A percentile compares a stretch with the other conserved stretches of the same genome.
Conservation (phyloP, 1,140 invertebrate species). For the Aphidius gifuensis region DNA sequence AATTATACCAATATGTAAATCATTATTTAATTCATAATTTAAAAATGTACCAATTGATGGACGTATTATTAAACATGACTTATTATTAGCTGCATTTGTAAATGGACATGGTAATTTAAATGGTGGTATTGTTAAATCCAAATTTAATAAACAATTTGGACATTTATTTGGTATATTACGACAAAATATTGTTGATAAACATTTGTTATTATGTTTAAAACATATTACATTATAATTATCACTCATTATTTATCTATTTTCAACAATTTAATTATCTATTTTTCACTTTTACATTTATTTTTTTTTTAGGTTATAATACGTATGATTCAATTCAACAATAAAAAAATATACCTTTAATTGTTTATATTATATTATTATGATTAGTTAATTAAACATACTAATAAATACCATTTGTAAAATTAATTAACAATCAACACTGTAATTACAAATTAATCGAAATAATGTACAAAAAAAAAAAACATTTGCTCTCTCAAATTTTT, state of each 20-base stretch:
- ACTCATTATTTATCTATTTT: constrained; percentile 18
- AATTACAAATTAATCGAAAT: too few species aligned
- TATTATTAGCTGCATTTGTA: constrained; percentile 34
- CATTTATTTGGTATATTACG: constrained; percentile 41
- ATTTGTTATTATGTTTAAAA: constrained; percentile 44
- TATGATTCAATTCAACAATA: neutral
- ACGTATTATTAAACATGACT: constrained; percentile 39
- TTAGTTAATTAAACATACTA: too few species aligned
- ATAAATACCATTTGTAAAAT: too few species aligned
- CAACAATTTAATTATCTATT: neutral
- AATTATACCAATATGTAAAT: constrained; percentile 47
- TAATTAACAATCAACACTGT: too few species aligned
- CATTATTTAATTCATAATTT: constrained; percentile 35
- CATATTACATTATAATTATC: constrained; percentile 38
- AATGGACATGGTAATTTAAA: constrained; percentile 48
- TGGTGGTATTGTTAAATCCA: constrained; percentile 35
- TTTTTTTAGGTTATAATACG: neutral
- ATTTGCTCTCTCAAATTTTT: too few species aligned
- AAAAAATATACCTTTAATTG: too few species aligned
- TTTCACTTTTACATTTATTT: too few species aligned
- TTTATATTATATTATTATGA: too few species aligned
- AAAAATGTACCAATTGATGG: constrained; percentile 46
- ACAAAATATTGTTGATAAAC: constrained; percentile 40
- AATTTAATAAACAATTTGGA: constrained; percentile 39
- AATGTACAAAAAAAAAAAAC: too few species aligned